phyloP scores from a whole-genome alignment of 2,797 vertebrate genomes.

The Delichon dasypus region DNA sequence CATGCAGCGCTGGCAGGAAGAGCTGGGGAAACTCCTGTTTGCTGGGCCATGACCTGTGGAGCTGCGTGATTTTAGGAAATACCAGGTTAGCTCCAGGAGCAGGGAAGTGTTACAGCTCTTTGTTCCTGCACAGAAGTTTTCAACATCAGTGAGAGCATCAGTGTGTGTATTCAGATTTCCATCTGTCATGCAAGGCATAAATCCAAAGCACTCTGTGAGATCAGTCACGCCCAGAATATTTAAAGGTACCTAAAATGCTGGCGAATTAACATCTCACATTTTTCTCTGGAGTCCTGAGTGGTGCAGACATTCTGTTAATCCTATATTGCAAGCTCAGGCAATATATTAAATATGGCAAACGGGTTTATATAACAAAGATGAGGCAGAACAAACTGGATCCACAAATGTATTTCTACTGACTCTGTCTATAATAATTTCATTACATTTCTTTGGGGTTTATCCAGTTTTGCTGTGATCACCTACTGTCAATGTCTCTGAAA shows the following conservation, averaged over 20 bases:
- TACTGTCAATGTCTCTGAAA: not conserved
- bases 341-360: conserved; percentile 23
- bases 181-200: not conserved
- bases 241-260: not conserved
- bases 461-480: conserved; percentile 31
- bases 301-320: not conserved
- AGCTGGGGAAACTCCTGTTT: conserved; percentile 4
- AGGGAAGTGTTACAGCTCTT: not conserved
- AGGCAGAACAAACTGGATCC: conserved; percentile 55
- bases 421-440: conserved; percentile 51
- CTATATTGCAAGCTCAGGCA: not conserved
- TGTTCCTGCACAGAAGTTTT: not conserved
- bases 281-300: not conserved
- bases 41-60: not conserved
- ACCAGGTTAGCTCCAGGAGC: not conserved
- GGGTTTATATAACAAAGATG: conserved; percentile 29
- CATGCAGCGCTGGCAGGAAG: not conserved
- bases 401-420: conserved; percentile 41
- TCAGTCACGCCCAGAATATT: not conserved
- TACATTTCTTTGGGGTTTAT: conserved; percentile 43
- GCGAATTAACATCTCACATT: not conserved
- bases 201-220: not conserved
- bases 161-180: not conserved
- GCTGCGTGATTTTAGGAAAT: not conserved
- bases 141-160: not conserved